Conservation (phyloP, 2,113 vertebrate genomes). For the Girardinichthys multiradiatus region DNA sequence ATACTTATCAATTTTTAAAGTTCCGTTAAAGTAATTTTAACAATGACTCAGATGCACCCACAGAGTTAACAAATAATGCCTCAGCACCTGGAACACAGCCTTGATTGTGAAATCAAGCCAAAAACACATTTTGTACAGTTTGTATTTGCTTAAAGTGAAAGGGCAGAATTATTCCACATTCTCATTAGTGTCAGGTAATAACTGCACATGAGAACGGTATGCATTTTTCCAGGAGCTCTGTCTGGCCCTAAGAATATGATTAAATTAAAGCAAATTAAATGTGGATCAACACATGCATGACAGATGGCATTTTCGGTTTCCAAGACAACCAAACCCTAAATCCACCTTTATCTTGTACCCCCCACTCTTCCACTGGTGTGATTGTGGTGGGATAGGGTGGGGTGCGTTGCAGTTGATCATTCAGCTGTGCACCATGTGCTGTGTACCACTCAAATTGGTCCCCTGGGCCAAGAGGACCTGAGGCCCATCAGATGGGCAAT, state of each 20-base stretch:
- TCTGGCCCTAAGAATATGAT: slow-evolving; percentile 52
- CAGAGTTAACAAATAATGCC: slow-evolving; percentile 55
- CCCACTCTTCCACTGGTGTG: slow-evolving; percentile 19
- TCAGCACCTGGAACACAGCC: slow-evolving; percentile 40
- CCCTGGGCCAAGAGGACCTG: slow-evolving; percentile 76
- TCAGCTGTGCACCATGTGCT: slow-evolving; percentile 72
- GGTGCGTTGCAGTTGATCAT: slow-evolving; percentile 47
- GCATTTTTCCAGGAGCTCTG: slow-evolving; percentile 32
- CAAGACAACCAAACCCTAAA: slow-evolving; percentile 79
- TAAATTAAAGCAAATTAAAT: slow-evolving; percentile 73
- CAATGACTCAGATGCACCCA: slow-evolving; percentile 51
- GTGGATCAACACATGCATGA: slow-evolving; percentile 75
- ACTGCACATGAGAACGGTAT: neutral
- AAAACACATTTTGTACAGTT: slow-evolving; percentile 7
- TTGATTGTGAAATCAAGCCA: slow-evolving; percentile 33
- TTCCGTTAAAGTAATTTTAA: slow-evolving; percentile 50
- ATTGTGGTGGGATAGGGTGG: slow-evolving; percentile 22
- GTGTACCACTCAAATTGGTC: slow-evolving; percentile 86
- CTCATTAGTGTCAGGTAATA: neutral
- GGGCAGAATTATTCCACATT: neutral
- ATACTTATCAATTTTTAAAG: slow-evolving; percentile 56
- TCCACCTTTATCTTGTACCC: slow-evolving; percentile 37
- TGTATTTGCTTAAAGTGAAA: slow-evolving; percentile 6
- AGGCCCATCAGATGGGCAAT: slow-evolving; percentile 76
- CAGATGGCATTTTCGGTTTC: slow-evolving; percentile 80